Conservation (phyloP, 2,888 invertebrate species). For the Helobdella robusta region DNA sequence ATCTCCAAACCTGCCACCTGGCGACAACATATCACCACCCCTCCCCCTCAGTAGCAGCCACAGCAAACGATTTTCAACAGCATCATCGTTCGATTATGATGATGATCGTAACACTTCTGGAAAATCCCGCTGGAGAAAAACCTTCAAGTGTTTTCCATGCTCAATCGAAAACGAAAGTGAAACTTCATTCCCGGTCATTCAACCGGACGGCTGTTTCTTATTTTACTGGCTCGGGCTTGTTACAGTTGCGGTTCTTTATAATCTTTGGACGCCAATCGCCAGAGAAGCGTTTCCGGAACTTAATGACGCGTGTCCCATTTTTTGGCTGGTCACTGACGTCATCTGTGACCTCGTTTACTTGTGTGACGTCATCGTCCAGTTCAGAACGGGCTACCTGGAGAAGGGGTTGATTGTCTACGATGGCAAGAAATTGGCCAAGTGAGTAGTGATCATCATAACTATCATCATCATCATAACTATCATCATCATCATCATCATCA, state of each 20-base stretch:
- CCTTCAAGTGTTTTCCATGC: neutral
- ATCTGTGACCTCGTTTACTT: conserved; percentile 78
- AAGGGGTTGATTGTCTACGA: conserved; percentile 90
- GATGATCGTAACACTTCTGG: neutral
- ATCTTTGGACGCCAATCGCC: conserved; percentile 88
- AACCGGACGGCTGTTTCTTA: conserved; percentile 89
- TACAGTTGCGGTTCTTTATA: conserved; percentile 80
- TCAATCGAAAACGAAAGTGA: neutral
- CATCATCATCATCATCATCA: conserved; percentile 15
- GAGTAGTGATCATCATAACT: neutral
- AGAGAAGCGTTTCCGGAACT: conserved; percentile 87
- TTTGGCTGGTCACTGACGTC: conserved; percentile 57
- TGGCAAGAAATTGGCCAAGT: conserved; percentile 69
- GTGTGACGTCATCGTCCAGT: conserved; percentile 77
- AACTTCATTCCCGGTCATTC: conserved; percentile 57
- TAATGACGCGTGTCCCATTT: conserved; percentile 50
- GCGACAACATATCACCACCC: too few species aligned
- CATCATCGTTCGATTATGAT: too few species aligned
- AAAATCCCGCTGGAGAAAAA: neutral
- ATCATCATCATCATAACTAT: neutral
- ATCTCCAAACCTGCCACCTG: too few species aligned
- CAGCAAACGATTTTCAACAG: too few species aligned
- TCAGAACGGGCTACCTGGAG: conserved; percentile 86
- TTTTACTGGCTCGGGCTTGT: conserved; percentile 87
- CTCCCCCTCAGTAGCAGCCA: too few species aligned